Conservation (phyloP, 2,113 vertebrate species). For the Acrocephalus kingi region DNA sequence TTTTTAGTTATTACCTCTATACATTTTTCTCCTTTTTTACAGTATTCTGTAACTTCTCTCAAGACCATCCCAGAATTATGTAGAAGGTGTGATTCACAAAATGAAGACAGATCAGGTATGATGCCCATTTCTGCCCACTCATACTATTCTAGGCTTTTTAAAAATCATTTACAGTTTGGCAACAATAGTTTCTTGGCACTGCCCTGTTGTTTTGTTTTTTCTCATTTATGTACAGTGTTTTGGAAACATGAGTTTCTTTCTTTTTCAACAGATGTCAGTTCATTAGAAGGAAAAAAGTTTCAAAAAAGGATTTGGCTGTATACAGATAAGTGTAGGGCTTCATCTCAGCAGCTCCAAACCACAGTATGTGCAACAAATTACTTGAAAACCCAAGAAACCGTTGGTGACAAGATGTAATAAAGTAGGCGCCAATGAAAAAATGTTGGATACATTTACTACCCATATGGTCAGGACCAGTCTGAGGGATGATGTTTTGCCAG, state of each 20-base stretch:
- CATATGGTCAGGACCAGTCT: slow-evolving; percentile 68
- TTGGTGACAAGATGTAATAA: slow-evolving; percentile 79
- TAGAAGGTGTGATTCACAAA: slow-evolving; percentile 86
- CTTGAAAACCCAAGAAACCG: slow-evolving; percentile 73
- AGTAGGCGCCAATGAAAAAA: slow-evolving; percentile 79
- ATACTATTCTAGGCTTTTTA: not conserved
- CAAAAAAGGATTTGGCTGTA: slow-evolving; percentile 60
- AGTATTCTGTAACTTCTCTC: slow-evolving; percentile 93
- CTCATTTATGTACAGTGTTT: slow-evolving; percentile 42
- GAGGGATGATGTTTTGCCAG: slow-evolving; percentile 70
- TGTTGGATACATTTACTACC: slow-evolving; percentile 73
- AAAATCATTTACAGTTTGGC: not conserved
- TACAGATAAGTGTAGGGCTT: slow-evolving; percentile 62
- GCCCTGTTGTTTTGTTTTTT: slow-evolving; percentile 33
- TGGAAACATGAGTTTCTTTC: not conserved
- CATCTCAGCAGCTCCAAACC: slow-evolving; percentile 70
- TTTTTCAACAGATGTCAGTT: slow-evolving; percentile 61
- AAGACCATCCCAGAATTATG: slow-evolving; percentile 96
- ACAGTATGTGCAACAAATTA: slow-evolving; percentile 72
- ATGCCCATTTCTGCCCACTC: not conserved
- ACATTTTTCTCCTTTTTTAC: slow-evolving; percentile 35
- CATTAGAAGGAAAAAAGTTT: slow-evolving; percentile 58
- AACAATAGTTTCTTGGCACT: not conserved
- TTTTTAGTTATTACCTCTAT: not conserved
- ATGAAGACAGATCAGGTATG: slow-evolving; percentile 91